phyloP scores from a whole-genome alignment of 2,113 vertebrate species.

The Romanogobio albipinnatus region DNA sequence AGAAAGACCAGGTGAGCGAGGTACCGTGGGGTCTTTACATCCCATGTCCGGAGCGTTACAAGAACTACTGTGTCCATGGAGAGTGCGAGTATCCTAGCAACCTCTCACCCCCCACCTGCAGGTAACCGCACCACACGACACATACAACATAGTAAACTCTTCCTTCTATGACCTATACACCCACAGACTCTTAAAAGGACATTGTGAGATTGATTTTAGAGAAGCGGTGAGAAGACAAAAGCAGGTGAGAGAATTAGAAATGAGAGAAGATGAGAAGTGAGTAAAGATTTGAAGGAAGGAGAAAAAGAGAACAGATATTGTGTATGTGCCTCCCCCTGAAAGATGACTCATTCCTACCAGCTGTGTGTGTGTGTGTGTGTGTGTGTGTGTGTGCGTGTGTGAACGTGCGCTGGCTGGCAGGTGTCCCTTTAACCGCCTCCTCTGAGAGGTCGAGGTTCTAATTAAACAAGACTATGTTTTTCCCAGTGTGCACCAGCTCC shows the following conservation, averaged over 20 bases:
- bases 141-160: constrained; percentile 23
- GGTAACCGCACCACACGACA: constrained; percentile 73
- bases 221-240: not conserved
- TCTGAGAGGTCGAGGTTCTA: constrained; percentile 21
- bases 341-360: constrained; percentile 9
- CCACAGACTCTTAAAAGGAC: constrained; percentile 26
- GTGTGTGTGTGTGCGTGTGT: constrained; percentile 32
- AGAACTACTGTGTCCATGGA: constrained; percentile 95
- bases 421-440: constrained; percentile 30
- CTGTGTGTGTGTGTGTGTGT: constrained; percentile 38
- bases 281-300: constrained; percentile 10
- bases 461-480: constrained; percentile 36
- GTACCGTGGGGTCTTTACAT: constrained; percentile 87
- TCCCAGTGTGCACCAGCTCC: constrained; percentile 12
- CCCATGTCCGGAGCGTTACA: constrained; percentile 94
- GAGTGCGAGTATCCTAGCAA: constrained; percentile 92
- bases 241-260: not conserved
- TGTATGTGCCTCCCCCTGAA: not conserved
- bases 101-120: constrained; percentile 93
- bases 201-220: constrained; percentile 11
- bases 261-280: constrained; percentile 21
- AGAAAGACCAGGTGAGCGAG: constrained; percentile 85
- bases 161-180: not conserved
- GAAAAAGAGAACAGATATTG: not conserved
- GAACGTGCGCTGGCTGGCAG: not conserved